These are phyloP conservation scores for Parazoanthus atlanticus DNA, from an alignment of 92 coral and sea anemone species.

Conservation along the genomic window DNA sequence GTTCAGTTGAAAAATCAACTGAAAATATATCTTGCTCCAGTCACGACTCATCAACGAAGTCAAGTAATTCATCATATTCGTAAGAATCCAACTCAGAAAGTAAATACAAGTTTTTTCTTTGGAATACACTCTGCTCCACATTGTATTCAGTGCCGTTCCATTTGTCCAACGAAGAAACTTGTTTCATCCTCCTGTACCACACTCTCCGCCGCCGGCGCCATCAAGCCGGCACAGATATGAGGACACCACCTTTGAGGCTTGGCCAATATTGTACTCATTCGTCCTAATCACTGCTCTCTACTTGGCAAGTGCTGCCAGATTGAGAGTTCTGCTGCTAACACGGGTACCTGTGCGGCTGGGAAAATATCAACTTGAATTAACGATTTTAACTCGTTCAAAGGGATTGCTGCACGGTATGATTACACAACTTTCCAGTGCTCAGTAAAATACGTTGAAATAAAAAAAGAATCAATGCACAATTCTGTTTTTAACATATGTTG, in stretches of 20 bases:
- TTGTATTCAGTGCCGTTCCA: background rate
- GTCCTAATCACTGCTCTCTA: background rate
- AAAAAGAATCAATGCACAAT: no score
- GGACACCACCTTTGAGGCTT: background rate
- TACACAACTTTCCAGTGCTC: no score
- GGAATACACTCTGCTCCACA: background rate
- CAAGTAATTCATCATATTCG: background rate
- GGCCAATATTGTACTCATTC: background rate
- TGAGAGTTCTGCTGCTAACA: constrained; percentile 71
- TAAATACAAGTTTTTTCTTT: background rate
- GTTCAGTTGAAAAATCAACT: background rate
- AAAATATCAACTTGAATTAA: background rate
- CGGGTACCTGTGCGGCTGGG: constrained; percentile 71
- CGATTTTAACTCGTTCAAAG: no score
- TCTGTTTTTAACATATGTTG: no score
- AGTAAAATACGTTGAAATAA: no score
- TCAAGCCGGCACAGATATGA: background rate
- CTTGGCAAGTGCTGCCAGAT: constrained; percentile 79
- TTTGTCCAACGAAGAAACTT: background rate
- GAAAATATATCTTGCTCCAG: background rate
- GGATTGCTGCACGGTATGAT: no score
- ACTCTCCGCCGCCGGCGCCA: background rate
- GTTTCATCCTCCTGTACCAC: background rate
- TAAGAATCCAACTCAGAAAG: background rate
- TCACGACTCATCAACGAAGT: background rate